Evolutionary conservation across 2,888 invertebrate genomes (phyloP), one percentile per base, ranked within the genome.

Genomic region (Melinaea menophilus): DNA sequence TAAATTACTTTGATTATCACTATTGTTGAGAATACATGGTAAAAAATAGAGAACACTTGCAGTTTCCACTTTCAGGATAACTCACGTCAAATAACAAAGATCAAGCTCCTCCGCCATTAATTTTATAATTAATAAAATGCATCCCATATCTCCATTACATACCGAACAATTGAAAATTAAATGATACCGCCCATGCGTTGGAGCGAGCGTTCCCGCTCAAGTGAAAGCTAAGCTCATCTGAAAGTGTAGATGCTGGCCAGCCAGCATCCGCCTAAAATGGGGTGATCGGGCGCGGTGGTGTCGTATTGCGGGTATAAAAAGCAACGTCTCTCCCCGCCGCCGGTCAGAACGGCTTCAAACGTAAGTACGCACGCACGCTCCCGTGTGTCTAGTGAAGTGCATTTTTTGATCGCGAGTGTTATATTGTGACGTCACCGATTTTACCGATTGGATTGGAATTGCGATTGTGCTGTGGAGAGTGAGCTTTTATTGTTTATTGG

Each of bases 321-420:
- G 92, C 92, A 92, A 90, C 90, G 85, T 85, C 85, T 90, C 92
- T 91, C 92, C 93, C 92, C 92, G 92, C 93, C 92, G 93, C 93
- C 94, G 94, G 94, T 95, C 97, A 97, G 97, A 97, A 96, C 96
- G 96, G 96, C 97, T 96, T 95, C 95, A 95, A 96, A 96, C 96
- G 97, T 97, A 96, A 97, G 97, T 97, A 84, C 75, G 80, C 82
- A 75, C 87, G 85, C 82, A 85, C 83, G 88, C 63, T 72, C 74
- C 73, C 78, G 73, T 77, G 72, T 74, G 77, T 71, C 73, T 72
- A 76, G 82, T 81, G 80, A 72, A 78, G 86, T 86, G 85, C 78
- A 79, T 73, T 72, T 72, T 64, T 71, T 55, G 68, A 70, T 69
- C 82, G 81, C 80, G 80, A 79, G 85, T 84, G 82, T 74, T 72